Base-by-base conservation (phyloP, 2,888 invertebrate species). In the Yponomeuta malinellus region DNA sequence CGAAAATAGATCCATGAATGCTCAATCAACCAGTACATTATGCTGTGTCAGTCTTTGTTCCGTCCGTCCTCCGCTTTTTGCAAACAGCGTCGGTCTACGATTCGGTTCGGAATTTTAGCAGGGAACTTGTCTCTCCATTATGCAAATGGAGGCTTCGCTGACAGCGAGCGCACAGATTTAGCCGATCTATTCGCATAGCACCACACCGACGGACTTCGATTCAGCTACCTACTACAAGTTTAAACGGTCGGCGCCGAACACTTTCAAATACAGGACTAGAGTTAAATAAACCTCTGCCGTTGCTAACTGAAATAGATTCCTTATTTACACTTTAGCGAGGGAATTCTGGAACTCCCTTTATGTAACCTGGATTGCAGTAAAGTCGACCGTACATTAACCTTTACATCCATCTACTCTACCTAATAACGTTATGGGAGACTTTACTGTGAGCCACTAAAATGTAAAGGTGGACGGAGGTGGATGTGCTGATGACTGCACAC, bases 131-230 rank as follows among this genome's bases (percentile, higher is more conserved):
- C 82, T 77, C 81, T 85, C 84, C 84, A 89, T 89, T 89, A 90
- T 88, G 87, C 83, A 90, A 90, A 90, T 88, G 82, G 81, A 84
- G 83, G 81, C 80, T 84, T 75, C 74, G 74, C 73, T 75, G 75
- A 77, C 80, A 67, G 69, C 69, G 59, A 75, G 76, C 76, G 80
- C 77, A 81, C 83, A 80, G 83, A 87, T 90, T 89, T 88, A 89
- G 84, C 80, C 77, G 79, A 80, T 83, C 86, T 89, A 89, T 88
- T 87, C 84, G 79, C 78, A 79, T 83, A 80, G 78, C 75, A n/a
- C n/a, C 59, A 29, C 78, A 76, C 77, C 75, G 76, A 76, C 76
- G 76, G 77, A 76, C 78, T 79, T 79, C 77, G 77, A 78, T 31
- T 31, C 52, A 31, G n/a, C 23, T 64, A 23, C 64, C 78, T 78